Base-by-base conservation (phyloP, 2,113 vertebrate genomes). In the Neotragus pygmaeus region DNA sequence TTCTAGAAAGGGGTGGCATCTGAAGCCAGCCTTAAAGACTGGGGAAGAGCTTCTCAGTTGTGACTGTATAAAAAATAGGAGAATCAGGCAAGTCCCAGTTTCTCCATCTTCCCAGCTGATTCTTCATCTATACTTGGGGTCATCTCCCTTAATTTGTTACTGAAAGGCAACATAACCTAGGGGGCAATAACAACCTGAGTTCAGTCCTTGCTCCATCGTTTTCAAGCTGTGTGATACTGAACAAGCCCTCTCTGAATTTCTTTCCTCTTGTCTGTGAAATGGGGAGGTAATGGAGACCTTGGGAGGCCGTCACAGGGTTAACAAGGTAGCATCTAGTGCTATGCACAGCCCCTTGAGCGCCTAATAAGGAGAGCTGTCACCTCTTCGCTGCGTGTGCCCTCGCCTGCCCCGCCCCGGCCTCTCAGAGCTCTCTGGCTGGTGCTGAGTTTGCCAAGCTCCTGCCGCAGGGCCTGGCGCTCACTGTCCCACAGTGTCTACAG, bases 351-450 rank as follows among this genome's bases (percentile, higher is more conserved):
- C 12, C 6, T 12, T 16, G 16, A 51, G n/a, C 2, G 3, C 43
- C 45, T 30, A 27, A 16, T 11, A 28, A 12, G 28, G 15, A 57
- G 43, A 9, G 43, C 9, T 25, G n/a, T 33, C 33, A 4, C 16
- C n/a, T 66, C 60, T 30, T 12, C 0, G 14, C 49, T 8, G 19
- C 3, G 36, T 55, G 58, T 33, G 47, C 21, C n/a, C 60, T 25
- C 1, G 0, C 47, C 75, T 17, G 49, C 36, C 14, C 16, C 10
- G 4, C 57, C 57, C 15, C 1, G 0, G 43, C 75, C n/a, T 33
- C 57, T 10, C 75, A 57, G 28, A 23, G 75, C 9, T 33, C 43
- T 62, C 57, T n/a, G 19, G 27, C 27, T 43, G 47, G 21, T 2
- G 36, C 33, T 15, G 77, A 17, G 7, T 39, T 9, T 15, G 28